Evolutionary conservation across 2,113 vertebrate species (phyloP).

Genomic region (Garra rufa): DNA sequence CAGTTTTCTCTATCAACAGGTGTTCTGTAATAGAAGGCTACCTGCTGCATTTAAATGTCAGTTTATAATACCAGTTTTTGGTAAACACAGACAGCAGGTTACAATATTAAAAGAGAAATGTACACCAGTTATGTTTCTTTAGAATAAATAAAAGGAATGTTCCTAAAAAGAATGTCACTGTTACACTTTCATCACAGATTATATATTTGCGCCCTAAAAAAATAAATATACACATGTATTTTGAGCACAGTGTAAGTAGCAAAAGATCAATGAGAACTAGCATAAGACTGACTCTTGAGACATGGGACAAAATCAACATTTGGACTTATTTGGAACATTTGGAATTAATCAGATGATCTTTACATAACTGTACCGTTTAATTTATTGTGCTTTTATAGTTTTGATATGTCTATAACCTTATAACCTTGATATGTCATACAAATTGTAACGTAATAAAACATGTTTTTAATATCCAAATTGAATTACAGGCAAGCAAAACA

Average conservation of each 20-base stretch:
- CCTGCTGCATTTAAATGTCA: conserved; percentile 18
- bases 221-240: conserved; percentile 13
- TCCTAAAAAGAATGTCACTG: conserved; percentile 15
- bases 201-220: conserved; percentile 30
- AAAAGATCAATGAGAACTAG: conserved; percentile 25
- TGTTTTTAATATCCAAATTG: neutral
- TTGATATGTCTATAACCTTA: too few species aligned
- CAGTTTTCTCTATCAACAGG: neutral
- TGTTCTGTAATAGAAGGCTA: neutral
- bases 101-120: conserved; percentile 3
- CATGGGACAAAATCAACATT: neutral
- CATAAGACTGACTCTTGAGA: neutral
- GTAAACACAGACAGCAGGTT: conserved; percentile 8
- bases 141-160: neutral
- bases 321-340: too few species aligned
- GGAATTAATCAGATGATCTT: neutral
- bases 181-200: neutral
- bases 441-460: neutral
- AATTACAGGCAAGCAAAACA: neutral
- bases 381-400: neutral
- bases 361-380: neutral
- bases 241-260: conserved; percentile 17
- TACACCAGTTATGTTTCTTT: neutral
- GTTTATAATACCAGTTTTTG: neutral
- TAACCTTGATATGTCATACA: neutral